Conservation (phyloP, 2,797 vertebrate species). For the Centroberyx gerrardi region DNA sequence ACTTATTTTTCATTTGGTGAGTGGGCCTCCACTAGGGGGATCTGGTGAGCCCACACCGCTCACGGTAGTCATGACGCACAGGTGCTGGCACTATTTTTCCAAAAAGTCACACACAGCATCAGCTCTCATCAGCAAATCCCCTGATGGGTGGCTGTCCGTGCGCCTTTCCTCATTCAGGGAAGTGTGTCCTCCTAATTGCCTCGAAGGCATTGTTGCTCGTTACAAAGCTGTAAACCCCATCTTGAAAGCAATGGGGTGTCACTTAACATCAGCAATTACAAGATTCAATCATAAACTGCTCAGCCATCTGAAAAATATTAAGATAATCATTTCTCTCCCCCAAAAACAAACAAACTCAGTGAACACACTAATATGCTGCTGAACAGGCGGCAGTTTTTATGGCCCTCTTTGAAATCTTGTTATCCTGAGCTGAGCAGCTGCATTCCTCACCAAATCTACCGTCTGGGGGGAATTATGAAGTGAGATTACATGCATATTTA, state of each 20-base stretch:
- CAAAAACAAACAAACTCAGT: slow-evolving; percentile 55
- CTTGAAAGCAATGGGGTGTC: slow-evolving; percentile 72
- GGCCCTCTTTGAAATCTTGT: slow-evolving; percentile 33
- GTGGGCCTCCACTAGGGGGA: slow-evolving; percentile 7
- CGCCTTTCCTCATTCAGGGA: slow-evolving; percentile 43
- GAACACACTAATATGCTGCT: slow-evolving; percentile 38
- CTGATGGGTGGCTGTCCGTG: slow-evolving; percentile 20
- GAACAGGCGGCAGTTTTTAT: slow-evolving; percentile 37
- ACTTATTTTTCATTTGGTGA: not conserved
- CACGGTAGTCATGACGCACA: not conserved
- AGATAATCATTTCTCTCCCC: slow-evolving; percentile 31
- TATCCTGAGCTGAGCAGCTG: slow-evolving; percentile 33
- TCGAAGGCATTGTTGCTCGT: slow-evolving; percentile 53
- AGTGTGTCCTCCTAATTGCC: slow-evolving; percentile 66
- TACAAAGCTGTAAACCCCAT: slow-evolving; percentile 62
- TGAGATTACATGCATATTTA: slow-evolving; percentile 49
- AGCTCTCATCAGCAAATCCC: slow-evolving; percentile 26
- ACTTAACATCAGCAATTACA: slow-evolving; percentile 73
- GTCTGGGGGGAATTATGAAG: slow-evolving; percentile 48
- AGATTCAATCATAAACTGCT: slow-evolving; percentile 67
- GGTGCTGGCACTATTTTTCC: not conserved
- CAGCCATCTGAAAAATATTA: slow-evolving; percentile 73
- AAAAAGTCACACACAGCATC: slow-evolving; percentile 28
- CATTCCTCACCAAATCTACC: slow-evolving; percentile 24
- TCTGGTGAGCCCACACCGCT: not conserved